Conservation (phyloP, 2,888 invertebrate genomes). For the Cybosia mesomella region DNA sequence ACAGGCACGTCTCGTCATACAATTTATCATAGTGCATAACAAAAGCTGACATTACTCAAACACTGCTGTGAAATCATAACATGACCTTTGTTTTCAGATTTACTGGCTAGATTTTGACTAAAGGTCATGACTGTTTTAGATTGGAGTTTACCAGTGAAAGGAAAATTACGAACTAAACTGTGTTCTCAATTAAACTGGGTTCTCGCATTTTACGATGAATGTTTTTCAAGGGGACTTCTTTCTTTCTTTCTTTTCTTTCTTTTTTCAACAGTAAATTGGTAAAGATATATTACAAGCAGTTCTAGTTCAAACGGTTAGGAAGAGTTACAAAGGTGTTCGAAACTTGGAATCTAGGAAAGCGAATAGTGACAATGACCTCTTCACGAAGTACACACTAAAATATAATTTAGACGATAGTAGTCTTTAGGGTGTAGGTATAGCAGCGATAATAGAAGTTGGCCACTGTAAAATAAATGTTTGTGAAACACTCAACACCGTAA, state of each 20-base stretch:
- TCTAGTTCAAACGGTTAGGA: constrained; percentile 48
- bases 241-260: constrained; percentile 33
- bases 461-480: constrained; percentile 54
- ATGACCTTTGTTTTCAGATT: neutral
- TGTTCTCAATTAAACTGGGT: too few species aligned
- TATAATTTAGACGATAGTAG: constrained; percentile 36
- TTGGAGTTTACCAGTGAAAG: neutral
- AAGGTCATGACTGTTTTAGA: too few species aligned
- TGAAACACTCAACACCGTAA: constrained; percentile 56
- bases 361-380: constrained; percentile 47
- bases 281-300: constrained; percentile 49
- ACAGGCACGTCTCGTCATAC: constrained; percentile 13
- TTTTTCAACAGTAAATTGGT: constrained; percentile 40
- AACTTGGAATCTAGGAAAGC: constrained; percentile 45
- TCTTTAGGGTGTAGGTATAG: constrained; percentile 35
- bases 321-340: constrained; percentile 50
- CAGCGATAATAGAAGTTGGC: constrained; percentile 23
- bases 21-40: constrained; percentile 17
- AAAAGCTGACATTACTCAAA: constrained; percentile 11
- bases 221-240: too few species aligned
- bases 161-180: neutral
- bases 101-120: neutral
- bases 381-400: constrained; percentile 18
- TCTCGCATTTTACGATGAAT: too few species aligned
- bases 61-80: neutral